Evolutionary conservation across 2,888 invertebrate genomes (phyloP).

Genomic region (Stictocephala bisonia): DNA sequence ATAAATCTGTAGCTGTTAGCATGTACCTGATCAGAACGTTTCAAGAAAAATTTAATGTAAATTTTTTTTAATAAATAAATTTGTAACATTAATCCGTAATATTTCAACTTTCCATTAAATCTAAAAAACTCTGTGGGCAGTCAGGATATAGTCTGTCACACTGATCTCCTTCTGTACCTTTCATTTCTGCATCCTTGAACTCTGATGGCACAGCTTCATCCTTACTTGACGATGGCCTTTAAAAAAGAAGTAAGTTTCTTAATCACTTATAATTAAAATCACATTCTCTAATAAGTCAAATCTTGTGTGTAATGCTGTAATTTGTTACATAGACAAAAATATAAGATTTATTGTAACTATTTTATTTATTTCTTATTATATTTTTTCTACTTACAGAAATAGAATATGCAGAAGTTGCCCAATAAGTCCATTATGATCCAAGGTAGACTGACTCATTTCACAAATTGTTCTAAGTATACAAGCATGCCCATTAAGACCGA

Average conservation of each 20-base stretch:
- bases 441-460: constrained; percentile 55
- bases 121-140: constrained; percentile 50
- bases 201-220: constrained; percentile 68
- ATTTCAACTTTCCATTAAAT: too few relatives aligned
- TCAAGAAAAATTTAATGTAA: too few relatives aligned
- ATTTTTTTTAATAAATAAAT: too few relatives aligned
- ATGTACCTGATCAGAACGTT: too few relatives aligned
- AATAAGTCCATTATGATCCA: constrained; percentile 56
- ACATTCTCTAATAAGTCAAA: too few relatives aligned
- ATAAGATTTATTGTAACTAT: too few relatives aligned
- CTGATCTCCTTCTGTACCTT: constrained; percentile 38
- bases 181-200: constrained; percentile 70
- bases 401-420: constrained; percentile 64
- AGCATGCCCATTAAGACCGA: constrained; percentile 51
- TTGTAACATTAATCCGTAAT: too few relatives aligned
- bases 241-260: too few relatives aligned
- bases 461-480: constrained; percentile 58
- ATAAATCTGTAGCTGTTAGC: too few relatives aligned
- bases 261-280: too few relatives aligned
- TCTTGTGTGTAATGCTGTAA: too few relatives aligned
- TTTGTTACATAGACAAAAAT: too few relatives aligned
- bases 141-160: constrained; percentile 46
- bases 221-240: constrained; percentile 66
- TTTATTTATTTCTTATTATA: constrained; percentile 10
- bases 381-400: constrained; percentile 63